phyloP scores from a whole-genome alignment of 1,140 invertebrate genomes.

The Paramacrobiotus metropolitanus region DNA sequence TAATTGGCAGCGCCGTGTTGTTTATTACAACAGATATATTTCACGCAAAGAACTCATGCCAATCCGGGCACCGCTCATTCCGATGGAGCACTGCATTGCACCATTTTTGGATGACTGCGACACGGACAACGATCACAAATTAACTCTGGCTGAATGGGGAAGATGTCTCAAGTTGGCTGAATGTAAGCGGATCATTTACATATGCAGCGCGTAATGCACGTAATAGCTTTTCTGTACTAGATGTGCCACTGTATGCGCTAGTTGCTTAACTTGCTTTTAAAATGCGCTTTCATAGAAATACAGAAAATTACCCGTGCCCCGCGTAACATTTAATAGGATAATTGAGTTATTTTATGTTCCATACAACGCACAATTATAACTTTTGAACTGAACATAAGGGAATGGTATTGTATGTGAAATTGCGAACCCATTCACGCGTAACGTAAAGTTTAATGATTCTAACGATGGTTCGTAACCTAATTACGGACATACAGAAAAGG shows the following conservation, averaged over 20 bases:
- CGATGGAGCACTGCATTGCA: slow-evolving; percentile 76
- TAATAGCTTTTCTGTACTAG: not conserved
- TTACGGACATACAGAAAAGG: not conserved
- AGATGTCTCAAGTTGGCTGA: slow-evolving; percentile 60
- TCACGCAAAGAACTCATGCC: slow-evolving; percentile 82
- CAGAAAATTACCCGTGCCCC: not conserved
- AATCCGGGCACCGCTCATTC: slow-evolving; percentile 65
- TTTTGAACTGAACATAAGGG: not conserved
- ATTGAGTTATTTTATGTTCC: not conserved
- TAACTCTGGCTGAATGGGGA: slow-evolving; percentile 71
- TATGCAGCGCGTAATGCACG: not conserved
- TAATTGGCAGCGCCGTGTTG: too few species aligned
- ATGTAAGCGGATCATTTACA: slow-evolving; percentile 20
- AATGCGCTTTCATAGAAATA: not conserved
- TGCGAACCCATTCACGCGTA: too few species aligned
- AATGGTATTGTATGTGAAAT: too few species aligned
- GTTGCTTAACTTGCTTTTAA: not conserved
- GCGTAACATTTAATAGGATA: not conserved
- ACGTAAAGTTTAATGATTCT: too few species aligned
- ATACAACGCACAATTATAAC: too few species aligned
- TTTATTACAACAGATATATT: slow-evolving; percentile 34
- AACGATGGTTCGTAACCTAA: too few species aligned
- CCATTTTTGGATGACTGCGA: slow-evolving; percentile 81
- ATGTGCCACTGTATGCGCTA: too few species aligned
- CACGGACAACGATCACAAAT: slow-evolving; percentile 55